phyloP scores from a whole-genome alignment of 2,888 invertebrate species.

The Ormyrus rosae region DNA sequence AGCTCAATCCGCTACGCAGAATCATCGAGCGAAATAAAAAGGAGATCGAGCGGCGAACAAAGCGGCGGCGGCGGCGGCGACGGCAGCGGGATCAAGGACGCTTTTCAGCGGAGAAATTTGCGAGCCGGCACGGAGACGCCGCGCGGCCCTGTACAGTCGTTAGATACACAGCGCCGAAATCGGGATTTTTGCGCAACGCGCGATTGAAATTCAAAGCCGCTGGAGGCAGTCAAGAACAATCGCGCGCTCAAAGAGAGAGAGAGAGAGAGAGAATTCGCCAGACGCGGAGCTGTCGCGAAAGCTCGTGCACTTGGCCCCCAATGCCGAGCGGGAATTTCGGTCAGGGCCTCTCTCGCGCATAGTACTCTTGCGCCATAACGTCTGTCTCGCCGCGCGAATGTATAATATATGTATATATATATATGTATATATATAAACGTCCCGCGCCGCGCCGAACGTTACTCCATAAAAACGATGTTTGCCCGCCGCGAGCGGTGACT shows the following conservation, averaged over 20 bases:
- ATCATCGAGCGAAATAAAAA: constrained; percentile 46
- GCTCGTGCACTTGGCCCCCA: constrained; percentile 72
- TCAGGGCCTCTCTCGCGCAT: constrained; percentile 67
- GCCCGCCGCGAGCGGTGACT: too few species aligned
- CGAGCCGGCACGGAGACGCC: background rate
- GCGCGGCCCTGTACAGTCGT: too few species aligned
- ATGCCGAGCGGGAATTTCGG: constrained; percentile 69
- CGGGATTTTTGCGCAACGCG: background rate
- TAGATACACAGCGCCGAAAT: too few species aligned
- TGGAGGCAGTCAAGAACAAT: too few species aligned
- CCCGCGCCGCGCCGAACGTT: too few species aligned
- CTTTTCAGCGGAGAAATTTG: constrained; percentile 33
- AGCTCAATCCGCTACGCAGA: constrained; percentile 53
- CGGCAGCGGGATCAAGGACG: constrained; percentile 42
- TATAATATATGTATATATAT: constrained; percentile 11
- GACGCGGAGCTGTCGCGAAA: background rate
- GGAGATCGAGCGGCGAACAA: constrained; percentile 46
- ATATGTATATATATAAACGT: too few species aligned
- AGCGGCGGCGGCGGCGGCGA: background rate
- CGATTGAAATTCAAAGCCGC: too few species aligned
- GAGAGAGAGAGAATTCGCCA: constrained; percentile 15
- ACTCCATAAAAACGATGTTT: too few species aligned
- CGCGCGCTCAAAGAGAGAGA: background rate
- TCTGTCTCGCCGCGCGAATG: constrained; percentile 24
- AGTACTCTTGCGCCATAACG: constrained; percentile 2